Base-by-base conservation (phyloP, 2,797 vertebrate species). In the Triplophysa bombifrons region DNA sequence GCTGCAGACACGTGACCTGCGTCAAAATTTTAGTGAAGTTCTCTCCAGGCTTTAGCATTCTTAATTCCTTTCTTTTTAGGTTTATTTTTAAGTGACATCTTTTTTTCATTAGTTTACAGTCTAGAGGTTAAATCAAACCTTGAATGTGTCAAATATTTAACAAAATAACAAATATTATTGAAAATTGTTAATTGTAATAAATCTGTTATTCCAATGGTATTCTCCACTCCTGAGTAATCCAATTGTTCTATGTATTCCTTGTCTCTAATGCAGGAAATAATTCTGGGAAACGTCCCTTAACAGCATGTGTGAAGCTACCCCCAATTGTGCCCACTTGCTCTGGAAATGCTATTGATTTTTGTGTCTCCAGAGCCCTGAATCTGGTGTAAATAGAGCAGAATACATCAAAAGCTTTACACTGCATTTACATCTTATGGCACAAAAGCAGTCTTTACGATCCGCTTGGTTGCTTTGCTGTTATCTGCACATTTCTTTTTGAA, bases 281-380 rank as follows among this genome's bases (percentile, higher is more conserved):
- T 38, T 19, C 30, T 13, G 34, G 34, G 41, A 76, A 63, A 56
- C 53, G 25, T 50, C 65, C 22, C 22, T 44, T 16, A 53, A 19
- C 7, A 56, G 53, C 13, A 46, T 20, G 48, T 61, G 53, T 50
- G 22, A 51, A 61, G 66, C 60, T 81, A 30, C 46, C 12, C 67
- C 78, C 66, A 69, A 82, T 82, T 76, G 80, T 56, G 76, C 63
- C 46, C 67, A 53, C 69, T 65, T 61, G 71, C 83, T 81, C 70
- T 48, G 50, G 60, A 81, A 30, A 34, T 81, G 71, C 12, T 63
- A 84, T 84, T 77, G 85, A 85, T 88, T 70, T 76, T 76, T 80
- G 46, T 68, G 51, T 85, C 84, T 76, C 71, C 25, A 51, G 71
- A 82, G 76, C 83, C 48, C 14, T 78, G 81, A 80, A 78, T 58